Conservation (phyloP, 2,113 vertebrate genomes). For the Cairina moschata region DNA sequence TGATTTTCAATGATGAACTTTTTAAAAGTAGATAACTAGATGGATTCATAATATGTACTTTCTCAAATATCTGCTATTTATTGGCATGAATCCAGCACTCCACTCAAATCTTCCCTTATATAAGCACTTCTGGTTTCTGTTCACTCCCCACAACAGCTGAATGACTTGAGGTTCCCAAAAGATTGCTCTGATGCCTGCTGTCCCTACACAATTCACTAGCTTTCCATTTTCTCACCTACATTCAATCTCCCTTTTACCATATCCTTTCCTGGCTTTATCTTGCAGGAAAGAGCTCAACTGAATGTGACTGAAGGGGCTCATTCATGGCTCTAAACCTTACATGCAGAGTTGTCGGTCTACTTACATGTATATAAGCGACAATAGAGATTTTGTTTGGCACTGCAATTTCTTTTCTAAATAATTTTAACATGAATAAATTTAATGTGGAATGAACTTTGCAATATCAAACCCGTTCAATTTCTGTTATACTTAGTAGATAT, state of each 20-base stretch:
- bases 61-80: neutral
- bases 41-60: neutral
- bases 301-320: neutral
- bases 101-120: neutral
- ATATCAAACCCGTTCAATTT: neutral
- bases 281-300: neutral
- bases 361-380: neutral
- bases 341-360: fast-evolving
- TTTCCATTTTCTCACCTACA: neutral
- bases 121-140: neutral
- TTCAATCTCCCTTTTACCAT: neutral
- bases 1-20: neutral
- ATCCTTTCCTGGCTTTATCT: neutral
- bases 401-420: neutral
- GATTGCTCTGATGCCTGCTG: neutral
- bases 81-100: neutral
- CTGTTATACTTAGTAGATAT: neutral
- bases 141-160: neutral
- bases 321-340: neutral
- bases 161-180: neutral
- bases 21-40: neutral
- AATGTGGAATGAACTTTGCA: neutral
- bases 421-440: neutral
- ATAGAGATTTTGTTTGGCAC: neutral
- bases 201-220: neutral